A percentile compares a stretch with the other conserved stretches of the same genome.
Evolutionary conservation across 2,113 vertebrate genomes (phyloP).

Genomic region (Copsychus sechellarum): DNA sequence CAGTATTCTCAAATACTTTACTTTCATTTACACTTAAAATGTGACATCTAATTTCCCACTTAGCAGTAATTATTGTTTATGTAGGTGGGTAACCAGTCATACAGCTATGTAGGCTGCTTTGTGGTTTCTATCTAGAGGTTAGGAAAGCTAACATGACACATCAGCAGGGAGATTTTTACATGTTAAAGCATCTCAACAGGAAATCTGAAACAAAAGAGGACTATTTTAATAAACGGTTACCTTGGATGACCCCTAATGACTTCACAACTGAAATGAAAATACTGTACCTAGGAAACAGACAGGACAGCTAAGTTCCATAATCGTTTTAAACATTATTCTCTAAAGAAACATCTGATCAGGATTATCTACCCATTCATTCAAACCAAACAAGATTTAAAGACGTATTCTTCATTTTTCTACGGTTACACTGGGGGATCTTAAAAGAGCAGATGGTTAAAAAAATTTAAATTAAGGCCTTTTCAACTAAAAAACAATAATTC

Average conservation of each 20-base stretch:
- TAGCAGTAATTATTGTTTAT: slow-evolving; percentile 58
- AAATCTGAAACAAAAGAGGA: slow-evolving; percentile 78
- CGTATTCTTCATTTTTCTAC: slow-evolving; percentile 64
- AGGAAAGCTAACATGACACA: slow-evolving; percentile 69
- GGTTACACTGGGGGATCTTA: slow-evolving; percentile 41
- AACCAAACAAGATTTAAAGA: slow-evolving; percentile 73
- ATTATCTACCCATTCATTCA: slow-evolving; percentile 73
- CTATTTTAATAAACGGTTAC: slow-evolving; percentile 74
- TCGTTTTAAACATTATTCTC: slow-evolving; percentile 71
- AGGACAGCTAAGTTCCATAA: slow-evolving; percentile 62
- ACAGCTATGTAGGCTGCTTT: slow-evolving; percentile 54
- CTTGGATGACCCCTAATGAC: slow-evolving; percentile 72
- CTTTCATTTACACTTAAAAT: slow-evolving; percentile 62
- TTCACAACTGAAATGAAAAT: slow-evolving; percentile 69
- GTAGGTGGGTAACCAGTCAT: slow-evolving; percentile 72
- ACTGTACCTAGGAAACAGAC: slow-evolving; percentile 62
- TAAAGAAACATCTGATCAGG: slow-evolving; percentile 75
- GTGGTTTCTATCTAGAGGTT: slow-evolving; percentile 68
- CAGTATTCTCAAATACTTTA: slow-evolving; percentile 60
- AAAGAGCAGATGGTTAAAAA: slow-evolving; percentile 36
- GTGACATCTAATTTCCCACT: slow-evolving; percentile 64
- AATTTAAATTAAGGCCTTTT: background rate
- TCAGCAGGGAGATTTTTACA: slow-evolving; percentile 73
- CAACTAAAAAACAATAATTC: background rate
- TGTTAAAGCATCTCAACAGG: slow-evolving; percentile 74